Evolutionary conservation across 2,888 invertebrate genomes (phyloP).

Genomic region (Megaustenia siamemsis): DNA sequence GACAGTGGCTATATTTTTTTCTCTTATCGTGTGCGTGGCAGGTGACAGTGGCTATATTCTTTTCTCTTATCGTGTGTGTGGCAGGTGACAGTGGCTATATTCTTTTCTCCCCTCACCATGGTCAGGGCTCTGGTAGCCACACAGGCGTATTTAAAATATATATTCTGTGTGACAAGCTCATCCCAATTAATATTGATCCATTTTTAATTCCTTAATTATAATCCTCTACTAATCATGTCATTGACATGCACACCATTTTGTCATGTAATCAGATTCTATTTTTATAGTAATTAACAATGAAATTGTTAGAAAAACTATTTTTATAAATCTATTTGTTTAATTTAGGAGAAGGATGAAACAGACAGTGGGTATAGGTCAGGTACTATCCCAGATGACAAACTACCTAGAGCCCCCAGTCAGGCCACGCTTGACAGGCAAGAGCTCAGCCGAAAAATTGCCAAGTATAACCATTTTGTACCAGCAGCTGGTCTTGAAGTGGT

Average conservation of each 20-base stretch:
- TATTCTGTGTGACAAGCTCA: too few species aligned
- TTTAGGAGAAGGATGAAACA: slow-evolving; percentile 74
- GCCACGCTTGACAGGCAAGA: slow-evolving; percentile 77
- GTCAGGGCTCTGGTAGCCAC: too few species aligned
- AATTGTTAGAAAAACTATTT: background rate
- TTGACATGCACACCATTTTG: background rate
- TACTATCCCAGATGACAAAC: slow-evolving; percentile 74
- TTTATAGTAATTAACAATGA: background rate
- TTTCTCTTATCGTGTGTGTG: too few species aligned
- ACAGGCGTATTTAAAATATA: too few species aligned
- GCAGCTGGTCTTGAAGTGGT: slow-evolving; percentile 81
- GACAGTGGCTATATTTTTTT: too few species aligned
- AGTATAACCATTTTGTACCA: slow-evolving; percentile 80
- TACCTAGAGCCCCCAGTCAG: slow-evolving; percentile 71
- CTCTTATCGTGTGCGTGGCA: too few species aligned
- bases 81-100: too few species aligned
- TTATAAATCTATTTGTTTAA: background rate
- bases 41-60: too few species aligned
- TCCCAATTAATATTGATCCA: too few species aligned
- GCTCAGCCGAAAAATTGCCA: slow-evolving; percentile 78
- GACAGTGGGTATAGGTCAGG: slow-evolving; percentile 75
- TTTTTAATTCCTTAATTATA: too few species aligned
- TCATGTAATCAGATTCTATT: background rate
- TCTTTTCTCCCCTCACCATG: too few species aligned
- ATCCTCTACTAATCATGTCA: too few species aligned